phyloP scores from a whole-genome alignment of 2,113 vertebrate species.

The Poeciliopsis retropinna region DNA sequence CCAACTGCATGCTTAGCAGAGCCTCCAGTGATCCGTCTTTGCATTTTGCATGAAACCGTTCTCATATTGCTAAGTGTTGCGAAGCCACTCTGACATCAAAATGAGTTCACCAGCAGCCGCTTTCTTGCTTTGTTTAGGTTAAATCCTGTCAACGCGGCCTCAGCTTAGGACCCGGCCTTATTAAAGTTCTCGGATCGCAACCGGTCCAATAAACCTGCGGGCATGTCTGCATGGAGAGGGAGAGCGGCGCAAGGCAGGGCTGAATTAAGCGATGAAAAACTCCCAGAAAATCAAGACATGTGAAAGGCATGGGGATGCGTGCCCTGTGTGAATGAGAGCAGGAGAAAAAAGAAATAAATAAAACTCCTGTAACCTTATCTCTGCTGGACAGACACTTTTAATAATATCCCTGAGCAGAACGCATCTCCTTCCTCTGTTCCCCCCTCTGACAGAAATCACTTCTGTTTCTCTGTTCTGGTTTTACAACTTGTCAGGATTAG shows the following conservation, averaged over 20 bases:
- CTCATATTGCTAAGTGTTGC: not conserved
- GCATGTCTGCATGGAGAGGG: not conserved
- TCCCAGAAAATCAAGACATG: not conserved
- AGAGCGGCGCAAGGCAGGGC: not conserved
- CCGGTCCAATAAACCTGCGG: not conserved
- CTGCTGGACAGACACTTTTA: constrained; percentile 17
- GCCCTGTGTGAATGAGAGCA: no score
- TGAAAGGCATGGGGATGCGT: not conserved
- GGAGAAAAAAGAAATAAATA: not conserved
- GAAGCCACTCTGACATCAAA: not conserved
- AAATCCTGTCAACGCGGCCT: not conserved
- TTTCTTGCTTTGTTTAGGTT: not conserved
- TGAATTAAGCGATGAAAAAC: not conserved
- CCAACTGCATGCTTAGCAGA: no score
- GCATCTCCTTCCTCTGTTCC: constrained; percentile 5
- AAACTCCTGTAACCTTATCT: constrained; percentile 6
- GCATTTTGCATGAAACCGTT: no score
- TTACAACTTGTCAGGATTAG: constrained; percentile 13
- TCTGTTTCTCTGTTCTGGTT: not conserved
- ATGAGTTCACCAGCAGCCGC: not conserved
- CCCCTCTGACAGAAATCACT: constrained; percentile 7
- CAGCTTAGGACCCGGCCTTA: not conserved
- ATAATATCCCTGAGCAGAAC: constrained; percentile 9
- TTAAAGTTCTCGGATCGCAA: not conserved
- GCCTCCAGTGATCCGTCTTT: no score